A percentile compares a stretch with the other conserved stretches of the same genome.
Conservation (phyloP, 2,113 vertebrate genomes). For the Thryonomys swinderianus region DNA sequence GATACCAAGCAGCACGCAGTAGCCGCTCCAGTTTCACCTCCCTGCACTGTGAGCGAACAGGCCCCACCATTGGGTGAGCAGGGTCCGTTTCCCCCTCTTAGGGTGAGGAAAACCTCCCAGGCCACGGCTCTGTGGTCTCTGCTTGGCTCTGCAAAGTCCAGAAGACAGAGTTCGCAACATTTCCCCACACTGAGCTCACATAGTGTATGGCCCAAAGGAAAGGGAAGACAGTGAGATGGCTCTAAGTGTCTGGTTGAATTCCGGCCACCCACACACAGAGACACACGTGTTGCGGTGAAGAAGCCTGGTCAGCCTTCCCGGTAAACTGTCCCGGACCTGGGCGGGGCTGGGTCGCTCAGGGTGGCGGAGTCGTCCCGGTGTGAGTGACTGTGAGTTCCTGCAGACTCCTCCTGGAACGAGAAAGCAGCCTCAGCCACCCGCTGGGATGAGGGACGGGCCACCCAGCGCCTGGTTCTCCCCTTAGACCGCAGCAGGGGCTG, state of each 20-base stretch:
- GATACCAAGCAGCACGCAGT: background rate
- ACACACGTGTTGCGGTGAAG: conserved; percentile 16
- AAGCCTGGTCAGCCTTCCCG: background rate
- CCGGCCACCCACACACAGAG: conserved; percentile 56
- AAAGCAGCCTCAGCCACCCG: background rate
- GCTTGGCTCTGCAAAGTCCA: background rate
- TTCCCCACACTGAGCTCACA: background rate
- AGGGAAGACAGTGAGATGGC: conserved; percentile 32
- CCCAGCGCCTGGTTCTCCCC: background rate
- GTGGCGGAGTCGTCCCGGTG: no score
- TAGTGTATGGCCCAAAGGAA: background rate
- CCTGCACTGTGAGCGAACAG: background rate
- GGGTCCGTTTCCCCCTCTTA: background rate
- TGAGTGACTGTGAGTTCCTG: no score
- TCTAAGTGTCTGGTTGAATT: conserved; percentile 65
- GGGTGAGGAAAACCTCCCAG: background rate
- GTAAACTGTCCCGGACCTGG: conserved; percentile 11
- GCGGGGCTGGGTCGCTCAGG: background rate
- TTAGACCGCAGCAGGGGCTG: conserved; percentile 34
- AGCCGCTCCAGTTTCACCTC: background rate
- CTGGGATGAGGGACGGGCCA: background rate
- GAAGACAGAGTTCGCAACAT: background rate
- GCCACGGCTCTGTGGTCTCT: background rate
- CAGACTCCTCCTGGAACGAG: conserved; percentile 39
- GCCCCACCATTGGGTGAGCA: background rate